Conservation (phyloP, 2,888 invertebrate species). For the Aspidapion aeneum region DNA sequence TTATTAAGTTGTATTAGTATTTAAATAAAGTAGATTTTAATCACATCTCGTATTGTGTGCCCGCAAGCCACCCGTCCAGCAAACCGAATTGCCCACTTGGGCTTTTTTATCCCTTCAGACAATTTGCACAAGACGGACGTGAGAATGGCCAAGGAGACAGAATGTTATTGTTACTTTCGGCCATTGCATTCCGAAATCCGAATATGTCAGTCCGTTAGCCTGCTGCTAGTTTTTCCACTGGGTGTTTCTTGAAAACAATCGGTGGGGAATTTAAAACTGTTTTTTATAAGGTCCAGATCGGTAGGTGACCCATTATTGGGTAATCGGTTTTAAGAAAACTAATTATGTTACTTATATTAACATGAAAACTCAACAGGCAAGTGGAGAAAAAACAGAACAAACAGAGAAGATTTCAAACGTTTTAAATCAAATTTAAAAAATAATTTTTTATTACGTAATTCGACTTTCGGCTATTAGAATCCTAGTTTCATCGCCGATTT, state of each 20-base stretch:
- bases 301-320: background rate
- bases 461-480: too few relatives aligned
- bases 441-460: too few relatives aligned
- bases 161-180: constrained; percentile 23
- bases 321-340: too few relatives aligned
- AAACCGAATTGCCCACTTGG: background rate
- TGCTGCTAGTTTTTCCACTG: background rate
- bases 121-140: constrained; percentile 26
- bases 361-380: too few relatives aligned
- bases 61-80: background rate
- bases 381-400: too few relatives aligned
- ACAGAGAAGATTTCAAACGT: too few relatives aligned
- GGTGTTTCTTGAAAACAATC: background rate
- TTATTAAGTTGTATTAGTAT: too few relatives aligned
- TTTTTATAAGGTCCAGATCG: background rate
- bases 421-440: too few relatives aligned
- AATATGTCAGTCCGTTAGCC: background rate
- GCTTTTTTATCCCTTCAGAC: constrained; percentile 21
- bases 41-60: too few relatives aligned
- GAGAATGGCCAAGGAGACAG: constrained; percentile 24
- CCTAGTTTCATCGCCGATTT: too few relatives aligned
- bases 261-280: background rate
- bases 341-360: too few relatives aligned
- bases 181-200: background rate
- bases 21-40: too few relatives aligned